These are phyloP conservation scores for Corythoichthys haematopterus DNA, from an alignment of 2,113 vertebrate genomes.

Conservation along the genomic window DNA sequence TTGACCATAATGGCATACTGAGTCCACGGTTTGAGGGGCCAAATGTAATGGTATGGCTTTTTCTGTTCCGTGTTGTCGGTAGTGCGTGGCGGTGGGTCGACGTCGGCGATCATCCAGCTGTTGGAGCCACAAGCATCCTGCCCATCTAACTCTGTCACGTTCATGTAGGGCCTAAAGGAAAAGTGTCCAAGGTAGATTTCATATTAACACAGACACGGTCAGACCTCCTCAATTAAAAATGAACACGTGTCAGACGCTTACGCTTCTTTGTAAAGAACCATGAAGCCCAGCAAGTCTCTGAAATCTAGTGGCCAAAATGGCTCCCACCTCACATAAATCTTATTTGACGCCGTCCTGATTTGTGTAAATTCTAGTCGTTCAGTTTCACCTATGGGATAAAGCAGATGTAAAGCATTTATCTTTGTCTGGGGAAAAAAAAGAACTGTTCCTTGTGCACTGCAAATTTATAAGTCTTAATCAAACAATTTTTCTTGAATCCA, in stretches of 20 bases:
- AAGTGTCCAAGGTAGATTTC: background rate
- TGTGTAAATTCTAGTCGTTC: conserved; percentile 81
- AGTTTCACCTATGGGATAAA: conserved; percentile 80
- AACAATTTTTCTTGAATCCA: too few species aligned
- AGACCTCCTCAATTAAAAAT: background rate
- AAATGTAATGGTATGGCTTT: conserved; percentile 81
- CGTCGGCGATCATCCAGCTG: conserved; percentile 93
- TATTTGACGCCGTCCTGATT: conserved; percentile 76
- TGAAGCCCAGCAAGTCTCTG: conserved; percentile 92
- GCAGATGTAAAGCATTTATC: conserved; percentile 1
- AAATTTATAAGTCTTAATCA: too few species aligned
- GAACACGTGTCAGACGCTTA: conserved; percentile 68
- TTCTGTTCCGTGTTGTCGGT: conserved; percentile 70
- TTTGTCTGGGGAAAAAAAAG: background rate
- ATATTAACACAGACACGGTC: background rate
- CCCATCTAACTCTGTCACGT: conserved; percentile 94
- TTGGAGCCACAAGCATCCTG: conserved; percentile 95
- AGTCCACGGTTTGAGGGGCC: conserved; percentile 89
- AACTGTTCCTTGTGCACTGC: too few species aligned
- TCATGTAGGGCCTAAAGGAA: conserved; percentile 79
- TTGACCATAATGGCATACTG: conserved; percentile 97
- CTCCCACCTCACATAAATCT: conserved; percentile 90
- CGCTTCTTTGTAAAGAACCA: conserved; percentile 98
- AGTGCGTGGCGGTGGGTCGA: conserved; percentile 80
- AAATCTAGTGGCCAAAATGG: conserved; percentile 91